Conservation (phyloP, 2,888 invertebrate genomes). For the Gastracanthus pulcherrimus region DNA sequence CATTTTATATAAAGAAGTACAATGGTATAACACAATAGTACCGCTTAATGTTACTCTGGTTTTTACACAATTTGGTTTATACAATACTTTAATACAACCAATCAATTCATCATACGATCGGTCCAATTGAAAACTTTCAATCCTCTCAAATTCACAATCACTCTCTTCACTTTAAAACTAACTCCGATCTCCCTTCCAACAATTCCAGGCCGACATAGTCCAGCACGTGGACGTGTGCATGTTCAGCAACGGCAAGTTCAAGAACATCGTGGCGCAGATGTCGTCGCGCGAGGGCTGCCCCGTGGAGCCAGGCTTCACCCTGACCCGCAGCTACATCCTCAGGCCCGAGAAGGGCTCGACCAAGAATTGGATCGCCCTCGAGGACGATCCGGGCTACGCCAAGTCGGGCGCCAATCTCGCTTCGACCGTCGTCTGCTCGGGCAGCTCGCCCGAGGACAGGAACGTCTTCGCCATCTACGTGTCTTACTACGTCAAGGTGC, state of each 20-base stretch:
- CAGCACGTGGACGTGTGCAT: slow-evolving; percentile 96
- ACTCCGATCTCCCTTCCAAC: too few relatives aligned
- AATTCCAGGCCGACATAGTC: slow-evolving; percentile 87
- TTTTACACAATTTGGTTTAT: too few relatives aligned
- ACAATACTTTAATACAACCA: too few relatives aligned
- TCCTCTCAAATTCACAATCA: too few relatives aligned
- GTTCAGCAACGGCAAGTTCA: slow-evolving; percentile 96
- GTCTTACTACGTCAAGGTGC: slow-evolving; percentile 91
- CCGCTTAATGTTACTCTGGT: too few relatives aligned
- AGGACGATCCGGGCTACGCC: slow-evolving; percentile 86
- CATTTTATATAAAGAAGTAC: too few relatives aligned
- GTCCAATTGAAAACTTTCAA: too few relatives aligned
- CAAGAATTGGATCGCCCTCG: slow-evolving; percentile 95
- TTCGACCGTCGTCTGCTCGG: slow-evolving; percentile 79
- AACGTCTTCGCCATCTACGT: slow-evolving; percentile 95
- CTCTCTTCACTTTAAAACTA: too few relatives aligned
- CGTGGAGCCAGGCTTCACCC: slow-evolving; percentile 82
- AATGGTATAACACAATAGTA: too few relatives aligned
- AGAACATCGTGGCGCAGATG: slow-evolving; percentile 89
- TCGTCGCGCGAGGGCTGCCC: slow-evolving; percentile 83
- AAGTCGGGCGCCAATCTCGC: slow-evolving; percentile 79
- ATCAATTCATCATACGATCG: too few relatives aligned
- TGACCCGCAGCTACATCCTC: slow-evolving; percentile 83
- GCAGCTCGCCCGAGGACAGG: slow-evolving; percentile 84
- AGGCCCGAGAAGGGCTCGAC: slow-evolving; percentile 87